Conservation (phyloP, 1,140 invertebrate genomes). For the Parasteatoda tepidariorum region DNA sequence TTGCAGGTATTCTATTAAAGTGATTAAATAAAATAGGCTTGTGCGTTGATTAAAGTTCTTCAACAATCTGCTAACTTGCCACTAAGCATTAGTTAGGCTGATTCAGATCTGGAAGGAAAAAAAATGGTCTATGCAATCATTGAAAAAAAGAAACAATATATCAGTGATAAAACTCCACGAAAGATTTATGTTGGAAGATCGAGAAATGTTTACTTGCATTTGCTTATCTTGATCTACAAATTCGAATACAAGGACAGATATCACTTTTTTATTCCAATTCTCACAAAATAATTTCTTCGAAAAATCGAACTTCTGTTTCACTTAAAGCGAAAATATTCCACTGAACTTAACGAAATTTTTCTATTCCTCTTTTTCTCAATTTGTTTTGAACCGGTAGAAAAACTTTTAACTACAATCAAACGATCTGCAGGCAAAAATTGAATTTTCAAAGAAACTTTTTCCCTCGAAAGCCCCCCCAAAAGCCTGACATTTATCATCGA, state of each 20-base stretch:
- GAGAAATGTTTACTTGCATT: no score
- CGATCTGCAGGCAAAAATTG: constrained; percentile 28
- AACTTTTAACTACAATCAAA: neutral
- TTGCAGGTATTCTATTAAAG: no score
- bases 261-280: neutral
- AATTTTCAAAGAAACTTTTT: constrained; percentile 38
- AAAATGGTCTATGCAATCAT: no score
- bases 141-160: no score
- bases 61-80: no score
- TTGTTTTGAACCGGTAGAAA: neutral
- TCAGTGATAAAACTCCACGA: no score
- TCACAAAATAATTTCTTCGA: neutral
- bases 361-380: neutral
- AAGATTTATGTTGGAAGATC: no score
- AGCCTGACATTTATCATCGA: constrained; percentile 38
- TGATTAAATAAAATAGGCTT: no score
- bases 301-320: neutral
- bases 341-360: neutral
- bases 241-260: neutral
- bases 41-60: no score
- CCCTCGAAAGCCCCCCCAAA: neutral
- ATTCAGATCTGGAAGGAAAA: no score
- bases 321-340: neutral
- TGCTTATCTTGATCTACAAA: no score
- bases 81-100: no score